Conservation (phyloP, 2,797 vertebrate species). For the Scyliorhinus canicula region DNA sequence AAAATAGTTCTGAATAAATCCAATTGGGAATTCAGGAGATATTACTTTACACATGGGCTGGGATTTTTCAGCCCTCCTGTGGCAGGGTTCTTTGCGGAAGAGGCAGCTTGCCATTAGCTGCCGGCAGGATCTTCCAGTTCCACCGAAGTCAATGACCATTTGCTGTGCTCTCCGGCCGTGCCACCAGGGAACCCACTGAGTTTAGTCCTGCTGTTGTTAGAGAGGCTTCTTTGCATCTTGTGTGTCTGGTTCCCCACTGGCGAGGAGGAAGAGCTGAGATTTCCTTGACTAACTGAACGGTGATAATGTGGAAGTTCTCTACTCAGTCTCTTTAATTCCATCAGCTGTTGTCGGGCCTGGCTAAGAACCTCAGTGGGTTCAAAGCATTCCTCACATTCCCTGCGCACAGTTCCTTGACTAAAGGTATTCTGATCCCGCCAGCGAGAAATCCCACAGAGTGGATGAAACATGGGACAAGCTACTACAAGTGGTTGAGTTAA, state of each 20-base stretch:
- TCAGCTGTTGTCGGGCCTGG: slow-evolving; percentile 66
- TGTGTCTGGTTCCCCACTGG: slow-evolving; percentile 39
- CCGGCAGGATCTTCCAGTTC: too few relatives aligned
- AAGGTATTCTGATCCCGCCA: slow-evolving; percentile 58
- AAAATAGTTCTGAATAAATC: background rate
- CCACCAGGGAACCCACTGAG: background rate
- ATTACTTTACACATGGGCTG: background rate
- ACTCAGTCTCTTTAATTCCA: slow-evolving; percentile 51
- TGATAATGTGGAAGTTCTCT: slow-evolving; percentile 46
- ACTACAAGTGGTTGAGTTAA: background rate
- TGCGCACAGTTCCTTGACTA: slow-evolving; percentile 78
- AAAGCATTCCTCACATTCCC: slow-evolving; percentile 80
- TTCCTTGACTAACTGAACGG: slow-evolving; percentile 48
- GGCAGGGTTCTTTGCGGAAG: too few relatives aligned
- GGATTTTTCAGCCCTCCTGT: too few relatives aligned
- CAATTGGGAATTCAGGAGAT: background rate
- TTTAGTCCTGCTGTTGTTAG: slow-evolving; percentile 41
- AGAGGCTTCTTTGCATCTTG: background rate
- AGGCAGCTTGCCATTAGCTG: too few relatives aligned
- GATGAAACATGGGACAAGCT: background rate
- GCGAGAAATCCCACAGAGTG: background rate
- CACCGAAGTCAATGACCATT: too few relatives aligned
- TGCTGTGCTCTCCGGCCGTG: too few relatives aligned
- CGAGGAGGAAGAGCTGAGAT: slow-evolving; percentile 44
- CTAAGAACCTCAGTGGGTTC: slow-evolving; percentile 74